phyloP scores from a whole-genome alignment of 2,888 invertebrate genomes.

The Chalcosyrphus nemorum region DNA sequence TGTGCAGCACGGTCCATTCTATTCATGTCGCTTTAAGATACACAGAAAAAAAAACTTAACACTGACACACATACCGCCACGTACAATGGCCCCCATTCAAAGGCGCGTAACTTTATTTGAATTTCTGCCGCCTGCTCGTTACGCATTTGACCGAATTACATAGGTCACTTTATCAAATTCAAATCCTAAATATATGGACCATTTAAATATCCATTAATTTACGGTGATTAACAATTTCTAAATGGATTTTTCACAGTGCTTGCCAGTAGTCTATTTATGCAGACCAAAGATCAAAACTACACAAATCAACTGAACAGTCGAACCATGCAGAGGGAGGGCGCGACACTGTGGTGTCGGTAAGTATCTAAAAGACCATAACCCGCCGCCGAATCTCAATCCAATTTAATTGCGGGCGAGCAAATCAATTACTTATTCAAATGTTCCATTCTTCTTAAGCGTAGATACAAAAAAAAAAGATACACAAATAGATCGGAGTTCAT shows the following conservation, averaged over 20 bases:
- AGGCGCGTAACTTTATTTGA: conserved; percentile 20
- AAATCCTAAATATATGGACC: conserved; percentile 21
- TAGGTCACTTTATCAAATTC: neutral
- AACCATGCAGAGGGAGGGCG: neutral
- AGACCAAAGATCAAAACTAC: conserved; percentile 40
- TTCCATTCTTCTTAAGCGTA: conserved; percentile 24
- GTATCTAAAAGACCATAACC: conserved; percentile 10
- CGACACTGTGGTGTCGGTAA: neutral
- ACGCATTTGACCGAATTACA: conserved; percentile 55
- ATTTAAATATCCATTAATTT: conserved; percentile 60
- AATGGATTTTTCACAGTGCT: conserved; percentile 36
- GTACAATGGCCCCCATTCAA: neutral
- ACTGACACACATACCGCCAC: conserved; percentile 17
- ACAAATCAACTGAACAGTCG: conserved; percentile 10
- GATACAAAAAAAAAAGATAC: conserved; percentile 14
- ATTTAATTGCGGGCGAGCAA: conserved; percentile 57
- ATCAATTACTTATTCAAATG: conserved; percentile 60
- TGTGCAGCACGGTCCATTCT: conserved; percentile 1
- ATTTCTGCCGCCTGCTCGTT: conserved; percentile 39
- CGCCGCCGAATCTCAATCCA: conserved; percentile 32
- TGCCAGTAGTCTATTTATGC: conserved; percentile 38
- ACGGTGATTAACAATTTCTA: conserved; percentile 42
- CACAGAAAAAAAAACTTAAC: neutral
- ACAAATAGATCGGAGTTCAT: conserved; percentile 7
- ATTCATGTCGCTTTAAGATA: neutral